phyloP scores from a whole-genome alignment of 2,113 vertebrate genomes.

The Uria lomvia region DNA sequence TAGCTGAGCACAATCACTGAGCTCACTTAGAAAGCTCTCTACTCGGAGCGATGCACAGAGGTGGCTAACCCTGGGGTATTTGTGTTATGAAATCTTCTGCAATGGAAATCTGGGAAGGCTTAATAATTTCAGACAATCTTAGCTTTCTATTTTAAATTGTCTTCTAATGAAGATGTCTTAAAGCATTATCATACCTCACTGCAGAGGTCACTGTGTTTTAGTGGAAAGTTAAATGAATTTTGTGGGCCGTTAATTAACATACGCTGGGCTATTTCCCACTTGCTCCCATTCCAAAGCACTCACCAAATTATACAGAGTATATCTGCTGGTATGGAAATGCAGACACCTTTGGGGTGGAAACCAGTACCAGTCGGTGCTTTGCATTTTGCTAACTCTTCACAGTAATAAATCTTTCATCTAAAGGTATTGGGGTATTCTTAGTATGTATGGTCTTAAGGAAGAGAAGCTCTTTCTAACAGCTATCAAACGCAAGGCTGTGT shows the following conservation, averaged over 20 bases:
- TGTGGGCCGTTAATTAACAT: background rate
- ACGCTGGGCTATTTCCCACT: background rate
- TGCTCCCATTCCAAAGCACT: background rate
- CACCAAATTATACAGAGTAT: background rate
- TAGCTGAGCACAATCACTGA: background rate
- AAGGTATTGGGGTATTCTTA: background rate
- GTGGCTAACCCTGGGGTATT: background rate
- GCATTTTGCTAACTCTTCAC: background rate
- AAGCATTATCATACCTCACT: background rate
- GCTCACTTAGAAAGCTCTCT: background rate
- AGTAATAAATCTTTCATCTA: background rate
- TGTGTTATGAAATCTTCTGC: background rate
- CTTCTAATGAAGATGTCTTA: background rate
- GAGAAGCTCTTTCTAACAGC: background rate
- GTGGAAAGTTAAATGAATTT: background rate
- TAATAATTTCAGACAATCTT: background rate
- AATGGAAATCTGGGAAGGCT: background rate
- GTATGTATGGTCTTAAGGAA: background rate
- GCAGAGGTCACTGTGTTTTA: background rate
- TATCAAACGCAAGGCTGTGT: background rate
- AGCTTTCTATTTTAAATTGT: background rate
- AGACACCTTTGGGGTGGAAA: background rate
- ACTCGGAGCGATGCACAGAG: rapidly evolving
- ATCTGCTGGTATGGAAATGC: background rate
- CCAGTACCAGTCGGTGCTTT: background rate